Percentiles rank a stretch among this genome's conserved stretches.
These are phyloP conservation scores for Benitochromis conjunctus DNA, from an alignment of 2,113 vertebrate genomes.

Conservation along the genomic window DNA sequence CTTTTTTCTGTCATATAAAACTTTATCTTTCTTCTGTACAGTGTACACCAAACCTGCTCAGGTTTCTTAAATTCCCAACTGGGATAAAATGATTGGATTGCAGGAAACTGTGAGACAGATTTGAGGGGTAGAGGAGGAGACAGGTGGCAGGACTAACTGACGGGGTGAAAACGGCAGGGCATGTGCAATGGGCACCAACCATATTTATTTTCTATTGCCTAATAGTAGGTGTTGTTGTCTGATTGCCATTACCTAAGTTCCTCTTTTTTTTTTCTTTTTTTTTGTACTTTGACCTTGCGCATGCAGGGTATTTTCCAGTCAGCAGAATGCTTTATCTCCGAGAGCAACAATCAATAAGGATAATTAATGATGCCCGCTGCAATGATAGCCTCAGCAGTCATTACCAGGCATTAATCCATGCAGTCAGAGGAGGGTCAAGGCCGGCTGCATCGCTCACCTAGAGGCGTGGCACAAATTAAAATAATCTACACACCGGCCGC, in stretches of 20 bases:
- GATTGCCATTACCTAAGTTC: slow-evolving; percentile 86
- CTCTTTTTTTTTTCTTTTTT: slow-evolving; percentile 43
- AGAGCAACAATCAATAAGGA: slow-evolving; percentile 99
- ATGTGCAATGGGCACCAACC: background rate
- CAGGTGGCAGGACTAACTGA: background rate
- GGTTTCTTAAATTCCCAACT: slow-evolving; percentile 8
- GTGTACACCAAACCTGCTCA: background rate
- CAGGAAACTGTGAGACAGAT: slow-evolving; percentile 9
- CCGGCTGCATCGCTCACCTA: slow-evolving; percentile 93
- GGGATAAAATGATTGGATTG: background rate
- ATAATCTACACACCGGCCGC: slow-evolving; percentile 90
- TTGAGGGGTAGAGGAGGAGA: slow-evolving; percentile 6
- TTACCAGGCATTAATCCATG: slow-evolving; percentile 98
- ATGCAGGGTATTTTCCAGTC: slow-evolving; percentile 98
- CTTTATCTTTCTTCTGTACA: background rate
- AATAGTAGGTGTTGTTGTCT: slow-evolving; percentile 30
- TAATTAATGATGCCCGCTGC: slow-evolving; percentile 99
- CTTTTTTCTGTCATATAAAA: background rate
- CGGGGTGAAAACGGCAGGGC: background rate
- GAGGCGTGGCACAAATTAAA: slow-evolving; percentile 95
- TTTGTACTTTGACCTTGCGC: slow-evolving; percentile 93
- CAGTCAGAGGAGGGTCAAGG: slow-evolving; percentile 97
- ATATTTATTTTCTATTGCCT: slow-evolving; percentile 42
- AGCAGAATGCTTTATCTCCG: slow-evolving; percentile 99
- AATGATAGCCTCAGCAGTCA: slow-evolving; percentile 99